Evolutionary conservation across 2,797 vertebrate species (phyloP), one percentile per base, ranked within the genome.

Genomic region (Pseudotriccus pelzelni): DNA sequence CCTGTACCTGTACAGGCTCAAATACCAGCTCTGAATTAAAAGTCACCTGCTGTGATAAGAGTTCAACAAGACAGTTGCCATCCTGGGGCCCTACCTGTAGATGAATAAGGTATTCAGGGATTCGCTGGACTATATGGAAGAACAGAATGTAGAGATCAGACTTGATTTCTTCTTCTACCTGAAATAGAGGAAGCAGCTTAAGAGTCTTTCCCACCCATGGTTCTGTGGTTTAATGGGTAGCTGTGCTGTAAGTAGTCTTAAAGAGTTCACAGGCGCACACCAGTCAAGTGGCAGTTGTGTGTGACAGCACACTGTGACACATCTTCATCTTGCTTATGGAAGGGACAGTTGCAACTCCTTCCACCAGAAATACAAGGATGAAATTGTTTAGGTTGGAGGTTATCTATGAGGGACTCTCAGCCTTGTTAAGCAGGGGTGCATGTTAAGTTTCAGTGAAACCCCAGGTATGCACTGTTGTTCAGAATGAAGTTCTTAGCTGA

Each of bases 51-150:
- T 56, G 23, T 46, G 15, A 7, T 69, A 39, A 47, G 39, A 34
- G 43, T 60, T 84, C 50, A 87, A 36, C 20, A 58, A 10, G 44
- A 59, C 34, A 41, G 12, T 82, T 78, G 68, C 47, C 37, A 72
- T 79, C 34, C 59, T 75, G 64, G 64, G 28, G 32, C 60, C 97
- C 89, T 97, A 99, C 99, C 98, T 99, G 99, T 52, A 99, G 97
- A 75, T 99, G 98, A 91, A 98, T 98, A 91, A 99, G 98, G 87
- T 99, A 99, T 94, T 99, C 99, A 7, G 99, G 99, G 92, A 99
- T 98, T 94, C 99, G 98, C 94, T 99, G 99, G 60, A 99, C 99
- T n/a, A 99, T 99, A 89, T 99, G 99, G 64, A 99, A 99, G 88
- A 99, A 99, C 88, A 99, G 96, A 55, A 98, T 98, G 94, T 99